These are phyloP conservation scores for Lycopodina hypogea DNA, from an alignment of 37 sponge, comb jelly and placozoan species.

Conservation along the genomic window DNA sequence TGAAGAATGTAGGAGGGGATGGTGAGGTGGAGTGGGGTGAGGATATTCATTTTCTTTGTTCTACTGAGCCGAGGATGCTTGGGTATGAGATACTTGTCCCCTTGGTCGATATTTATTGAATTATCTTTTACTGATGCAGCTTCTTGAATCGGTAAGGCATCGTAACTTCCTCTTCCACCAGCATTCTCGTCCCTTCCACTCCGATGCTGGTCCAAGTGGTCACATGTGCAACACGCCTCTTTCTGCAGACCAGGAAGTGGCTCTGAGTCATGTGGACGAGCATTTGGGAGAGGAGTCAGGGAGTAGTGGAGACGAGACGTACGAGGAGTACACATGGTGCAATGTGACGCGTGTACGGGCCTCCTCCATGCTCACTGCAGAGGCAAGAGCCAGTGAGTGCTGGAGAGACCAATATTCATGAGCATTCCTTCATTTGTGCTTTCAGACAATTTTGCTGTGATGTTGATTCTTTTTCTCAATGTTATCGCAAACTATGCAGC, in stretches of 20 bases:
- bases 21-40: too few species aligned
- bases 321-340: slow-evolving; percentile 46
- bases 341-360: slow-evolving; percentile 35
- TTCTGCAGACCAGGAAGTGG: background rate
- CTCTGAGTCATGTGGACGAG: background rate
- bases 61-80: too few species aligned
- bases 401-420: too few species aligned
- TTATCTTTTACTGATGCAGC: background rate
- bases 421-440: background rate
- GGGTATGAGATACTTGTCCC: too few species aligned
- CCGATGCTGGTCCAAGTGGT: slow-evolving; percentile 1
- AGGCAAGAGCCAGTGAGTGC: slow-evolving; percentile 31
- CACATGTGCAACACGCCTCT: background rate
- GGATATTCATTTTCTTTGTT: too few species aligned
- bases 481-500: background rate
- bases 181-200: background rate
- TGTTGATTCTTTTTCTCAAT: background rate
- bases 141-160: slow-evolving; percentile 4
- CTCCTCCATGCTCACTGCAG: slow-evolving; percentile 25
- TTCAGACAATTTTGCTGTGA: background rate
- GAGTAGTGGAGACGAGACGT: slow-evolving; percentile 8
- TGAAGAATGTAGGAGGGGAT: too few species aligned
- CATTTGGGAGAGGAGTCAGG: slow-evolving; percentile 2
- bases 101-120: too few species aligned
- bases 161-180: background rate